Percentiles rank a stretch among this genome's conserved stretches.
Evolutionary conservation across 2,797 vertebrate species (phyloP).

Genomic region (Labroides dimidiatus): DNA sequence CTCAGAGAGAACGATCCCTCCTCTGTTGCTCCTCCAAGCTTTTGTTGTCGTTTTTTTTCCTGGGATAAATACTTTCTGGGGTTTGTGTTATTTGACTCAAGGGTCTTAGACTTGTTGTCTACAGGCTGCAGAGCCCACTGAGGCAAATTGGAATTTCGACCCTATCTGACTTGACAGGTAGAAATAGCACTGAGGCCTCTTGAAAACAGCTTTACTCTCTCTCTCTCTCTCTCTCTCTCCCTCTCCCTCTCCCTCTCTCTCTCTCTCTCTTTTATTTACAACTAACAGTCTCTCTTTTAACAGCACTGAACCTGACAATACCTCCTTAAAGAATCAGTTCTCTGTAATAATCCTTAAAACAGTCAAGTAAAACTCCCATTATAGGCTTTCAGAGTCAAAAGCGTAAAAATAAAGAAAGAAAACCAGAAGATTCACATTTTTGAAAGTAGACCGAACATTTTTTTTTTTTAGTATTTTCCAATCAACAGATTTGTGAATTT

Average conservation of each 20-base stretch:
- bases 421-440: not conserved
- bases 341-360: not conserved
- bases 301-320: not conserved
- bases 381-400: not conserved
- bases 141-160: too few species aligned
- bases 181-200: conserved; percentile 10
- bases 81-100: too few species aligned
- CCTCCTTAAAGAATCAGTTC: not conserved
- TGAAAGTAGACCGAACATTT: not conserved
- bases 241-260: too few species aligned
- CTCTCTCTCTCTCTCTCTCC: too few species aligned
- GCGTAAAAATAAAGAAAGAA: not conserved
- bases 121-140: too few species aligned
- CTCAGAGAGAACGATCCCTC: not conserved
- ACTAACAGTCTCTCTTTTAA: not conserved
- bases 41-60: not conserved
- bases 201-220: conserved; percentile 8
- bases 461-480: not conserved
- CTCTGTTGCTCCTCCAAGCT: not conserved
- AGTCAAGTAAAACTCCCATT: not conserved
- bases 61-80: not conserved
- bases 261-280: not conserved
- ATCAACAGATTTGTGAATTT: not conserved
- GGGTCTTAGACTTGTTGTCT: too few species aligned
- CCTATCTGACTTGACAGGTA: not conserved